phyloP scores from a whole-genome alignment of 2,797 vertebrate genomes.

The Anisognathus igniventris region DNA sequence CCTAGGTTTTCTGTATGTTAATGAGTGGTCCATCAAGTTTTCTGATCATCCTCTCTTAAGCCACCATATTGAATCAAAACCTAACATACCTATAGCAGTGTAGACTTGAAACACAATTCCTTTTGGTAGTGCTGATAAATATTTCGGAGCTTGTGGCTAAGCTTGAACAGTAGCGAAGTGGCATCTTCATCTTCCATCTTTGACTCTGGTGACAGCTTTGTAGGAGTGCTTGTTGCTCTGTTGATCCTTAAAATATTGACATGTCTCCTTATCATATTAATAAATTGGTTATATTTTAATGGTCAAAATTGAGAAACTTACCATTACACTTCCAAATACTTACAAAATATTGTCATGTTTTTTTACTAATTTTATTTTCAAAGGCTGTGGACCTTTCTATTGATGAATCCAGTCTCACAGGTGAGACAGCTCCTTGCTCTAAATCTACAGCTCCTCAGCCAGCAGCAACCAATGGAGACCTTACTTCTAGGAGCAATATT shows the following conservation, averaged over 20 bases:
- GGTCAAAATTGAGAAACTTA: neutral
- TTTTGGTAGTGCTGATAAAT: neutral
- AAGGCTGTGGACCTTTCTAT: conserved; percentile 89
- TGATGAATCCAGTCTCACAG: conserved; percentile 95
- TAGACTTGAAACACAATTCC: neutral
- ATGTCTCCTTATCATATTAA: neutral
- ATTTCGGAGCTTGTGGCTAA: neutral
- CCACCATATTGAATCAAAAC: neutral
- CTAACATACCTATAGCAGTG: accelerated
- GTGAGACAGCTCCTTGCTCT: conserved; percentile 89
- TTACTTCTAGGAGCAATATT: conserved; percentile 91
- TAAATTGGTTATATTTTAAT: neutral
- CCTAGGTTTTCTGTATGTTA: neutral
- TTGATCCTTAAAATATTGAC: neutral
- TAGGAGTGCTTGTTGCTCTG: neutral
- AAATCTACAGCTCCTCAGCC: conserved; percentile 86
- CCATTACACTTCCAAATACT: neutral
- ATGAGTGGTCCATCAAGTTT: neutral
- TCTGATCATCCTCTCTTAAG: neutral
- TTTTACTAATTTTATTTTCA: neutral
- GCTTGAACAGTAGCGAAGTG: neutral
- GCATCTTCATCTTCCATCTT: neutral
- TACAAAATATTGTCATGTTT: neutral
- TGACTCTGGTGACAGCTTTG: neutral
- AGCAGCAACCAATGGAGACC: conserved; percentile 82